A percentile compares a stretch with the other conserved stretches of the same genome.
Conservation (phyloP, 2,888 invertebrate species). For the Pasiphila rectangulata region DNA sequence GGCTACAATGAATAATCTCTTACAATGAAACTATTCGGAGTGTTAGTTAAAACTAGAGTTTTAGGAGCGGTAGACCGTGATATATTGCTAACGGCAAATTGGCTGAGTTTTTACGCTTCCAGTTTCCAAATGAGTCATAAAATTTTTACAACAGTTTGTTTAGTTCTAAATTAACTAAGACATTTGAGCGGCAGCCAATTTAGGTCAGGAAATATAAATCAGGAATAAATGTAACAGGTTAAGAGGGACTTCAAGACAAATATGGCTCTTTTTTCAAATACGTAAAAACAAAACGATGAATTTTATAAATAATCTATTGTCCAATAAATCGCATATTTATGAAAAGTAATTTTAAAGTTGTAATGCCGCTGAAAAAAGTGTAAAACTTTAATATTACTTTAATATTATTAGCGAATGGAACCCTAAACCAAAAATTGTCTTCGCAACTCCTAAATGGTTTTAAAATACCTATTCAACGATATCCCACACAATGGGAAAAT, state of each 20-base stretch:
- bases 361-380: too few relatives aligned
- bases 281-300: too few relatives aligned
- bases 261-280: too few relatives aligned
- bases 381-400: too few relatives aligned
- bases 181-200: slow-evolving; percentile 26
- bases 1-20: slow-evolving; percentile 36
- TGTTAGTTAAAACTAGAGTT: slow-evolving; percentile 39
- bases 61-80: slow-evolving; percentile 19
- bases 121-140: slow-evolving; percentile 35
- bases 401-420: too few relatives aligned
- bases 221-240: slow-evolving; percentile 9
- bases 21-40: slow-evolving; percentile 56
- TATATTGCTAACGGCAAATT: slow-evolving; percentile 28
- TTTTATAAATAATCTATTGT: too few relatives aligned
- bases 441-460: too few relatives aligned
- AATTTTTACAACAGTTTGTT: slow-evolving; percentile 33
- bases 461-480: too few relatives aligned
- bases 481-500: too few relatives aligned
- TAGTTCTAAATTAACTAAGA: slow-evolving; percentile 30
- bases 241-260: neutral
- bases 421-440: too few relatives aligned
- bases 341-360: too few relatives aligned
- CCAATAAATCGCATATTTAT: too few relatives aligned
- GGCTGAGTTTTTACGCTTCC: slow-evolving; percentile 26
- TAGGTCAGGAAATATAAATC: slow-evolving; percentile 29